Conservation (phyloP, 2,113 vertebrate genomes). For the Glaucomys volans region DNA sequence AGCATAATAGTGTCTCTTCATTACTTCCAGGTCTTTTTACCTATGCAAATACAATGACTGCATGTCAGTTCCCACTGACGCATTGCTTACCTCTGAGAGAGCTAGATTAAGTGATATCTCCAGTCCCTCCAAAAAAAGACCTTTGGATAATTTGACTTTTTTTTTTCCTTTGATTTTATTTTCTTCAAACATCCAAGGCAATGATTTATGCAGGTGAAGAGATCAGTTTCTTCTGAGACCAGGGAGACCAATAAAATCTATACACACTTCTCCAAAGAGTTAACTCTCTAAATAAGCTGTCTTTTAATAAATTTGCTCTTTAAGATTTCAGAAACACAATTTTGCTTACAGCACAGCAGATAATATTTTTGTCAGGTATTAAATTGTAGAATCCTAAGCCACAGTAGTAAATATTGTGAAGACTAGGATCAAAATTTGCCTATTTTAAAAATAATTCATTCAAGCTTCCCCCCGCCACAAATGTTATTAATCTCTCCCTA, state of each 20-base stretch:
- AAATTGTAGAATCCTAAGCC: background rate
- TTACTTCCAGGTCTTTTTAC: background rate
- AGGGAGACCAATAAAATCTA: background rate
- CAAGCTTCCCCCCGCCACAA: background rate
- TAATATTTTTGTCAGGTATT: background rate
- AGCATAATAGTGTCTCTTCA: background rate
- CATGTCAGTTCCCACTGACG: background rate
- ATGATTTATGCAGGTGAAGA: background rate
- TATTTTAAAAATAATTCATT: constrained; percentile 5
- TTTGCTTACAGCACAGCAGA: background rate
- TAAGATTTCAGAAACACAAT: constrained; percentile 31
- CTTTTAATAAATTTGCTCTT: background rate
- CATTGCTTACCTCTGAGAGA: background rate
- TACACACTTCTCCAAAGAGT: background rate
- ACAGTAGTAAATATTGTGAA: background rate
- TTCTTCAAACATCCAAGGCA: background rate
- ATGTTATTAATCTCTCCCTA: background rate
- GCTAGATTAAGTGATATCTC: background rate
- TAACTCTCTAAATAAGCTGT: constrained; percentile 6
- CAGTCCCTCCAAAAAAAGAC: background rate
- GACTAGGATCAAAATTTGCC: background rate
- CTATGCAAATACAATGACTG: background rate
- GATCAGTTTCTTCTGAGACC: background rate
- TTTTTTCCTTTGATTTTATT: background rate
- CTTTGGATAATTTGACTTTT: background rate